These are phyloP conservation scores for Odontocolon sp. DNA, from an alignment of 2,888 invertebrate species.

Conservation along the genomic window DNA sequence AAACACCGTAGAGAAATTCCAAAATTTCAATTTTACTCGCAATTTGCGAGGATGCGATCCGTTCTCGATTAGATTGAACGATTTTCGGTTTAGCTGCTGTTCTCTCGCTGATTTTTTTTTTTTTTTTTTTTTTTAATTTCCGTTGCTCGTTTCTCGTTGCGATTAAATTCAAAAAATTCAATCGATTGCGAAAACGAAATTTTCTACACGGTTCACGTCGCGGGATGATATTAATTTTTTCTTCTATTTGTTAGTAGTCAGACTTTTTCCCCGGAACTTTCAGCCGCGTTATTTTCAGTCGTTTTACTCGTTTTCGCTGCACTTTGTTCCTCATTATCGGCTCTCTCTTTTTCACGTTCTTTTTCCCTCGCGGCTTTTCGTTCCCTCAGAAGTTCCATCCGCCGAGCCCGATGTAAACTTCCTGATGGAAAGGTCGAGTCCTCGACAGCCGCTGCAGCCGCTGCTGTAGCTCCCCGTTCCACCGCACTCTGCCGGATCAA, in stretches of 20 bases:
- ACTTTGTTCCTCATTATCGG: slow-evolving; percentile 54
- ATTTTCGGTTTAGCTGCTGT: not conserved
- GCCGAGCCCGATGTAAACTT: slow-evolving; percentile 72
- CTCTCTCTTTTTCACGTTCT: slow-evolving; percentile 66
- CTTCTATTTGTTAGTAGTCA: slow-evolving; percentile 78
- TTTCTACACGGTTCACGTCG: slow-evolving; percentile 7
- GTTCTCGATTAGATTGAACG: not conserved
- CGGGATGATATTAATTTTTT: slow-evolving; percentile 69
- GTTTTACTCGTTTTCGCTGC: slow-evolving; percentile 49
- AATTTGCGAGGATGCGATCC: not conserved
- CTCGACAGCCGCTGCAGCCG: slow-evolving; percentile 75
- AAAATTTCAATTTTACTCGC: not conserved
- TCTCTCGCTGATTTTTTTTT: not conserved
- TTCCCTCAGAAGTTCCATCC: slow-evolving; percentile 71
- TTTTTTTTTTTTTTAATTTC: not conserved
- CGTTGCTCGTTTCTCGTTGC: not conserved
- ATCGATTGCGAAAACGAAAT: slow-evolving; percentile 3
- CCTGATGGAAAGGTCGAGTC: slow-evolving; percentile 76
- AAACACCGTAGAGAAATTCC: not conserved
- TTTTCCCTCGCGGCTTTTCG: slow-evolving; percentile 71
- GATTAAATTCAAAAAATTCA: not conserved
- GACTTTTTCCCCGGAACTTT: slow-evolving; percentile 72
- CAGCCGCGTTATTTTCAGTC: slow-evolving; percentile 41
- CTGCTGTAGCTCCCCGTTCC: slow-evolving; percentile 74
- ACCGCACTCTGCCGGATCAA: slow-evolving; percentile 71